Percentiles rank a stretch among this genome's conserved stretches.
phyloP scores from a whole-genome alignment of 1,140 invertebrate species.

The Oryzaephilus surinamensis region DNA sequence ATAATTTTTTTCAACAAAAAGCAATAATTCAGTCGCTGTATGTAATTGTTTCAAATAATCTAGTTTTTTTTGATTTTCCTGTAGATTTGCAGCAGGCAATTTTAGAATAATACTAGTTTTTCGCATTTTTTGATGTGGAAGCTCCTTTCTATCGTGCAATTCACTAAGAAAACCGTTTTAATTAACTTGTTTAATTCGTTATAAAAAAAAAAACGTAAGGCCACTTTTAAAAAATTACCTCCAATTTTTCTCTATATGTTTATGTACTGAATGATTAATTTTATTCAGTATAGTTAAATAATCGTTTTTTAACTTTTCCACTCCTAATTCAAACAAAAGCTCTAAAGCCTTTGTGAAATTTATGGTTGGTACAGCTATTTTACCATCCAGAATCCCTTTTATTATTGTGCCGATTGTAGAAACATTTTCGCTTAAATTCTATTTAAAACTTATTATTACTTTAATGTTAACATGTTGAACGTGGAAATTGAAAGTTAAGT shows the following conservation, averaged over 20 bases:
- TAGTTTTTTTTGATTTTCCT: slow-evolving; percentile 4
- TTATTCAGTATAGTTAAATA: slow-evolving; percentile 4
- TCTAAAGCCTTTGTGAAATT: slow-evolving; percentile 2
- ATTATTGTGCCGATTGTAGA: not conserved
- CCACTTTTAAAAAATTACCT: slow-evolving; percentile 5
- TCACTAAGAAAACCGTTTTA: not conserved
- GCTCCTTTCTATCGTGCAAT: not conserved
- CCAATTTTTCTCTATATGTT: slow-evolving; percentile 2
- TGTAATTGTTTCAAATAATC: slow-evolving; percentile 4
- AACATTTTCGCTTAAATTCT: not conserved
- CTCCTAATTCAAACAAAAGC: slow-evolving; percentile 5
- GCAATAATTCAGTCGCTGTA: slow-evolving; percentile 3
- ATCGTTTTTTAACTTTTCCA: slow-evolving; percentile 10
- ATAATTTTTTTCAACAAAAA: slow-evolving; percentile 4
- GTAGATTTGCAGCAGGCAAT: not conserved
- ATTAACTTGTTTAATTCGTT: not conserved
- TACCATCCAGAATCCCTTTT: not conserved
- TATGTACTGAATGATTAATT: not conserved
- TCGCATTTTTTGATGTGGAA: not conserved
- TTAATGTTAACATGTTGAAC: too few species aligned
- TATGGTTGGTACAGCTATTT: slow-evolving; percentile 1
- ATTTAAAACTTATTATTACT: too few species aligned
- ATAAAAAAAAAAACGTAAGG: not conserved
- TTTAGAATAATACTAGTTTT: slow-evolving; percentile 1
- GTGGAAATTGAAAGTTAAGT: too few species aligned